Evolutionary conservation across 2,888 invertebrate genomes (phyloP).

Genomic region (Caenorhabditis becei): DNA sequence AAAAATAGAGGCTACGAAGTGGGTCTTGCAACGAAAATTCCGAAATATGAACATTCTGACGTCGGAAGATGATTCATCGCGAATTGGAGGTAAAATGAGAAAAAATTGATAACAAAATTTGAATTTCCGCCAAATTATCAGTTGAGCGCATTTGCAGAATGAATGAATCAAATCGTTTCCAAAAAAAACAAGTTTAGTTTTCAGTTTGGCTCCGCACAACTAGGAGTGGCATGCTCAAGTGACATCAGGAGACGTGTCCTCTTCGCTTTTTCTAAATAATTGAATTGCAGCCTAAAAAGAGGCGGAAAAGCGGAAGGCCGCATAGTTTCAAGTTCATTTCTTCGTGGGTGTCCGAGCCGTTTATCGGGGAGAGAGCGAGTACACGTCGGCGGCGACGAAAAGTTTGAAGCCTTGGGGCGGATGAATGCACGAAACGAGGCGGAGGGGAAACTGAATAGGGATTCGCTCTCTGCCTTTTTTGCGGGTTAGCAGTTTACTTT

Average conservation of each 20-base stretch:
- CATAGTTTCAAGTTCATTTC: constrained; percentile 8
- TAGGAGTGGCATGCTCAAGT: neutral
- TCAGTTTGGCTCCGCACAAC: no score
- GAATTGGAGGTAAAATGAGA: no score
- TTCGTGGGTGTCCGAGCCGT: constrained; percentile 11
- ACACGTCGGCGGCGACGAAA: constrained; percentile 36
- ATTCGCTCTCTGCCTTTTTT: constrained; percentile 37
- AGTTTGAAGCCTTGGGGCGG: constrained; percentile 52
- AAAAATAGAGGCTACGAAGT: no score
- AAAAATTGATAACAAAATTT: no score
- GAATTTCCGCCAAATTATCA: no score
- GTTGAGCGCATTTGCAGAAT: no score
- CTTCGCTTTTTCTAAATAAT: constrained; percentile 6
- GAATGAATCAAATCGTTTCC: no score
- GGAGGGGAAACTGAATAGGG: constrained; percentile 50
- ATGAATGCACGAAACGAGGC: constrained; percentile 57
- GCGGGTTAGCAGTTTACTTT: constrained; percentile 33
- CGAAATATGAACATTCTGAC: constrained; percentile 3
- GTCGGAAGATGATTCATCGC: no score
- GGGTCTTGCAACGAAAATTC: no score
- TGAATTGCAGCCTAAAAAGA: constrained; percentile 4
- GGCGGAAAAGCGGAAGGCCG: neutral
- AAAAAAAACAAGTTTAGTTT: no score
- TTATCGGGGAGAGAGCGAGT: constrained; percentile 33
- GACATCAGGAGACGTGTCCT: constrained; percentile 1